Conservation (phyloP, 2,797 vertebrate genomes). For the Eulemur mongoz region DNA sequence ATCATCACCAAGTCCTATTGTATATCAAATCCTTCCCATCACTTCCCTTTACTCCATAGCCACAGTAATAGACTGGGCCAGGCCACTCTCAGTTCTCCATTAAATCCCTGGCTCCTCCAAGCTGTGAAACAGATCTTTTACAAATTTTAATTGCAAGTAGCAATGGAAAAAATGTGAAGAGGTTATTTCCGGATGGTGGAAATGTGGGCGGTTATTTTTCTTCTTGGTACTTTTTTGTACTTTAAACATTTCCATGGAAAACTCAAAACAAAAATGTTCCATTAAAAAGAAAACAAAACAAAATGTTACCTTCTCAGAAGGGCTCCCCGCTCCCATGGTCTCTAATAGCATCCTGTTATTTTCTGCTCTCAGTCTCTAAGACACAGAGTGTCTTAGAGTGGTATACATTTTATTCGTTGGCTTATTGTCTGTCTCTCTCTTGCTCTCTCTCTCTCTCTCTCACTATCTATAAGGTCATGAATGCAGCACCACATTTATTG, state of each 20-base stretch:
- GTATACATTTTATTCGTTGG: constrained; percentile 19
- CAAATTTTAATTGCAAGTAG: constrained; percentile 19
- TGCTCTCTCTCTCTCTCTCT: constrained; percentile 16
- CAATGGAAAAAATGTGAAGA: constrained; percentile 17
- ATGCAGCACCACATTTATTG: constrained; percentile 5
- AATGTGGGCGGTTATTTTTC: constrained; percentile 52
- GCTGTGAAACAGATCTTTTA: background rate
- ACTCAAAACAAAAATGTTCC: constrained; percentile 62
- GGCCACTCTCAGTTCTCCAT: background rate
- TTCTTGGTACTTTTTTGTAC: constrained; percentile 53
- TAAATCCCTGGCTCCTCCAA: background rate
- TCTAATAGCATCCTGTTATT: constrained; percentile 43
- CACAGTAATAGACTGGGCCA: background rate
- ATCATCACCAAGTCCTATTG: background rate
- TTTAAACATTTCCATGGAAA: constrained; percentile 61
- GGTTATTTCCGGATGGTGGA: constrained; percentile 56
- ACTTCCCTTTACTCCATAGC: background rate
- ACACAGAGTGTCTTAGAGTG: background rate
- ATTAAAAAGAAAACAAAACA: constrained; percentile 45
- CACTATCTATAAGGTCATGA: background rate
- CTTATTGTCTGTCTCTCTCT: background rate
- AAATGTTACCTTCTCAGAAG: constrained; percentile 57
- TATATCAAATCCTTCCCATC: background rate
- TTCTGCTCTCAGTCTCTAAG: background rate
- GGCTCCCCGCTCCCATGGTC: background rate